A percentile compares a stretch with the other conserved stretches of the same genome.
phyloP scores from a whole-genome alignment of 2,888 invertebrate species.

The Limnephilus rhombicus region DNA sequence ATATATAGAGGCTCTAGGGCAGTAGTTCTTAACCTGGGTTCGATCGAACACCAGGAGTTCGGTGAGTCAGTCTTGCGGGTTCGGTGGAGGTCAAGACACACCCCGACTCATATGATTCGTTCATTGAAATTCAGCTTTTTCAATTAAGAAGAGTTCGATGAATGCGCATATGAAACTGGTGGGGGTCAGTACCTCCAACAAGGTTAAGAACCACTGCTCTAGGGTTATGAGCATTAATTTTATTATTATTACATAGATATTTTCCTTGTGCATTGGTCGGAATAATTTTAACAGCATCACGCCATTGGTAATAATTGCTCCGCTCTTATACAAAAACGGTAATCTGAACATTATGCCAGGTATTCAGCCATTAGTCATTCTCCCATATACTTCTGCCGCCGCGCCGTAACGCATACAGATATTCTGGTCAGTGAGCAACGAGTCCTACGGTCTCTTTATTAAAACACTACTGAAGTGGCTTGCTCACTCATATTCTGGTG shows the following conservation, averaged over 20 bases:
- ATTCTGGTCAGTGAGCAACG: slow-evolving; percentile 31
- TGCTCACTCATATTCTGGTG: neutral
- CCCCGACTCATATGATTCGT: too few relatives aligned
- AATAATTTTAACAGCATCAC: neutral
- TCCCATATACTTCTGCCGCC: neutral
- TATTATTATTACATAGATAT: neutral
- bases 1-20: too few relatives aligned
- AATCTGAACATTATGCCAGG: neutral
- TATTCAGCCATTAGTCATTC: neutral
- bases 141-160: too few relatives aligned
- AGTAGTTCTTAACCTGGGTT: too few relatives aligned
- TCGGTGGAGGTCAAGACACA: too few relatives aligned
- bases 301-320: neutral
- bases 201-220: neutral
- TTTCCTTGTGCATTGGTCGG: neutral
- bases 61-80: too few relatives aligned
- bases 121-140: too few relatives aligned
- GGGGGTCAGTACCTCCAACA: too few relatives aligned
- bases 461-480: neutral
- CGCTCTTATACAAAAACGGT: neutral
- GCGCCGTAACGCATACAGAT: slow-evolving; percentile 14
- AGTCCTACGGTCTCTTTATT: neutral
- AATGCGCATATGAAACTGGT: too few relatives aligned
- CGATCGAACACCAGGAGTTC: too few relatives aligned
- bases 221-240: neutral